Evolutionary conservation across 2,797 vertebrate species (phyloP).

Genomic region (Chelmon rostratus): DNA sequence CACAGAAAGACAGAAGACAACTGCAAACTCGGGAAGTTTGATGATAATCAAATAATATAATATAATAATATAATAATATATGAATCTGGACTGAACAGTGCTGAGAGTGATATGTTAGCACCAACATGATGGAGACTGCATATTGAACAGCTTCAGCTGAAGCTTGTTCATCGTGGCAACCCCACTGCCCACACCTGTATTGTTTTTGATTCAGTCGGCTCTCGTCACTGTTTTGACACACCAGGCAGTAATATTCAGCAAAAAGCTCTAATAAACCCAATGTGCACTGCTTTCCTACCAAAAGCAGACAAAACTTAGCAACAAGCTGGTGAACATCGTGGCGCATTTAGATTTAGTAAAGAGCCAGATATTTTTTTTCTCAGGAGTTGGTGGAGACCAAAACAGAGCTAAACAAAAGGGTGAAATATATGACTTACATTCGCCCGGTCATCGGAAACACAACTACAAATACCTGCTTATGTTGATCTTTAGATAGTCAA

Average conservation of each 20-base stretch:
- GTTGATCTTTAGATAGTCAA: neutral
- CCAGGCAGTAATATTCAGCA: too few relatives aligned
- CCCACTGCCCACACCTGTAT: too few relatives aligned
- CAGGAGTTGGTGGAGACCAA: neutral
- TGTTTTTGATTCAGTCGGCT: neutral
- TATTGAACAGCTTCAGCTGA: neutral
- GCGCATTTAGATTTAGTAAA: neutral
- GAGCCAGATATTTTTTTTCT: neutral
- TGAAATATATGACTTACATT: too few relatives aligned
- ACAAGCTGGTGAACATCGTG: neutral
- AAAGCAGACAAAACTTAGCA: neutral
- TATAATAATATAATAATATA: neutral
- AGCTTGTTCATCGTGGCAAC: too few relatives aligned
- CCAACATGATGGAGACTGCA: neutral
- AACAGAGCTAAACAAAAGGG: neutral
- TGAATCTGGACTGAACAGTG: neutral
- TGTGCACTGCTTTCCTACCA: neutral
- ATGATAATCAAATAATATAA: conserved; percentile 35
- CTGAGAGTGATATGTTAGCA: neutral
- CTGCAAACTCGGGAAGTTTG: conserved; percentile 50
- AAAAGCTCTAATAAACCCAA: too few relatives aligned
- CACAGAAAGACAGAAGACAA: conserved; percentile 31
- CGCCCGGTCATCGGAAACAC: neutral
- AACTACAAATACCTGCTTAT: neutral
- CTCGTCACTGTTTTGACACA: too few relatives aligned